A percentile compares a stretch with the other conserved stretches of the same genome.
Conservation (phyloP, 2,797 vertebrate genomes). For the Chloroceryle amazona region DNA sequence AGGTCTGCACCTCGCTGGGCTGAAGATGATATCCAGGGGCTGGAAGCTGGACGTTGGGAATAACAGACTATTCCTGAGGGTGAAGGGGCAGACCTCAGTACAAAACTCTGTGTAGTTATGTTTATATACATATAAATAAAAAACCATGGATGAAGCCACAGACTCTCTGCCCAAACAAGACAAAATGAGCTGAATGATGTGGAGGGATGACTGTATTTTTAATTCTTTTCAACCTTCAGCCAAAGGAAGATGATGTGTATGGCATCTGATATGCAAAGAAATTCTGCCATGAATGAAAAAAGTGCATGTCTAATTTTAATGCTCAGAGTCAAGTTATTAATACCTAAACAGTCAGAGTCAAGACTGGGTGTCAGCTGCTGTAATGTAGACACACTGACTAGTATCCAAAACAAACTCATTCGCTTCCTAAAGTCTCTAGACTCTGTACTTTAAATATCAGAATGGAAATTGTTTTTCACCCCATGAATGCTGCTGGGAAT, state of each 20-base stretch:
- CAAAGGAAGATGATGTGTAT: neutral
- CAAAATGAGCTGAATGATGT: neutral
- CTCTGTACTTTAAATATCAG: neutral
- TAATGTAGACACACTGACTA: neutral
- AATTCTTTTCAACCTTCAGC: neutral
- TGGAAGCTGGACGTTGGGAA: neutral
- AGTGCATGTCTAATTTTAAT: neutral
- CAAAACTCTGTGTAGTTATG: neutral
- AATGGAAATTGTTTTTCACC: neutral
- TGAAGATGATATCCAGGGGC: neutral
- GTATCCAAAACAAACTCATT: neutral
- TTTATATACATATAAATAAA: neutral
- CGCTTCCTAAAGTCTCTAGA: neutral
- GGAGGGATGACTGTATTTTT: neutral
- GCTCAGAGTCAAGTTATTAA: neutral
- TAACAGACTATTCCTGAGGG: neutral
- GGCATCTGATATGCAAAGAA: neutral
- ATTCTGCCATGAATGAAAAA: slow-evolving; percentile 35
- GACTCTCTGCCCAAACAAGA: neutral
- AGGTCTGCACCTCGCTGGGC: neutral
- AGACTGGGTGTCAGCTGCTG: neutral
- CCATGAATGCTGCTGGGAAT: neutral
- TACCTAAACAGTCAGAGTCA: neutral
- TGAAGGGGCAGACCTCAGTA: neutral
- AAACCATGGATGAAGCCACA: neutral